Conservation (phyloP, 2,888 invertebrate genomes). For the Drosophila mayaguana region DNA sequence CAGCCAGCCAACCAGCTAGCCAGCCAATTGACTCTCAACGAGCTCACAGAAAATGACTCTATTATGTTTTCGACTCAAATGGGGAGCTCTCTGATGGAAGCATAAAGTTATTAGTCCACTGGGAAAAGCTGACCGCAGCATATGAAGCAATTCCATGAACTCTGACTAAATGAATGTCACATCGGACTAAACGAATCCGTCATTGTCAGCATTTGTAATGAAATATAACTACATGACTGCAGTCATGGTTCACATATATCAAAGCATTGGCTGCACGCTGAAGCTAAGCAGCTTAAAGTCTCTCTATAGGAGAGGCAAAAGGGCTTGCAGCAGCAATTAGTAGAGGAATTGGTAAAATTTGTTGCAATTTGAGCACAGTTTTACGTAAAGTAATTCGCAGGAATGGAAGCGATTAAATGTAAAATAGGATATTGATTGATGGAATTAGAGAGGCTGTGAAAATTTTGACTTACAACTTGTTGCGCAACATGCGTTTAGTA, state of each 20-base stretch:
- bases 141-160: slow-evolving; percentile 29
- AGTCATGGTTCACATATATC: background rate
- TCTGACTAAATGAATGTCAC: slow-evolving; percentile 63
- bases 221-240: slow-evolving; percentile 14
- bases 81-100: slow-evolving; percentile 41
- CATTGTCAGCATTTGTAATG: slow-evolving; percentile 62
- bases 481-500: too few relatives aligned
- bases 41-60: slow-evolving; percentile 72
- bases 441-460: too few relatives aligned
- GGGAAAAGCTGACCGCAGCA: slow-evolving; percentile 29
- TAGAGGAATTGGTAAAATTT: too few relatives aligned
- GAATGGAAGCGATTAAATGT: too few relatives aligned
- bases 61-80: slow-evolving; percentile 58
- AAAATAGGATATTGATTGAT: too few relatives aligned
- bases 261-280: slow-evolving; percentile 3
- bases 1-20: slow-evolving; percentile 5
- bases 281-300: background rate
- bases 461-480: too few relatives aligned
- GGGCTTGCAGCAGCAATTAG: background rate
- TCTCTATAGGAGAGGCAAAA: background rate
- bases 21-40: slow-evolving; percentile 65
- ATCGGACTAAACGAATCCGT: slow-evolving; percentile 63
- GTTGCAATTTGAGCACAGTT: too few relatives aligned
- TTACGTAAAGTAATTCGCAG: too few relatives aligned
- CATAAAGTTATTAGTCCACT: slow-evolving; percentile 71